Conservation (phyloP, 1,140 invertebrate species). For the Papilio glaucus region DNA sequence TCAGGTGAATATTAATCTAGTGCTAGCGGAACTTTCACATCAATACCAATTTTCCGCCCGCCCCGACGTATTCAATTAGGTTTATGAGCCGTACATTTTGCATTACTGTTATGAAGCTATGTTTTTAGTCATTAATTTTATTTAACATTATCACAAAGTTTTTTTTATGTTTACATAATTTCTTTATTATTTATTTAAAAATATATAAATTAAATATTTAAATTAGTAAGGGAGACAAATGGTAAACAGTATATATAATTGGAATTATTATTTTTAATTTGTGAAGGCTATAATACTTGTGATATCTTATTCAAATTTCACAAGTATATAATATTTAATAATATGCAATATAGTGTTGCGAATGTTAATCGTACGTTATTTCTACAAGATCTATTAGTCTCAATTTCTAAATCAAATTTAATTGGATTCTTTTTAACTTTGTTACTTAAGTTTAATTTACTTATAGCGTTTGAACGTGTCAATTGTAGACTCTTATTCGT, state of each 20-base stretch:
- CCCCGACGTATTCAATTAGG: conserved; percentile 58
- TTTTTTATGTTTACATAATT: background rate
- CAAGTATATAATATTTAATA: conserved; percentile 24
- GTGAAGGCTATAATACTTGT: background rate
- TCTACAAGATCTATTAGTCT: conserved; percentile 48
- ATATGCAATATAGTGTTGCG: conserved; percentile 20
- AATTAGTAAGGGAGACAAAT: background rate
- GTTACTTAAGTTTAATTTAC: conserved; percentile 71
- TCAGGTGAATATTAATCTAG: conserved; percentile 53
- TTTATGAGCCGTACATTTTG: conserved; percentile 39
- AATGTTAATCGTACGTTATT: conserved; percentile 41
- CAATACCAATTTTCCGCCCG: conserved; percentile 67
- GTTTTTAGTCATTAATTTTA: conserved; percentile 5
- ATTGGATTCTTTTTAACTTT: conserved; percentile 73
- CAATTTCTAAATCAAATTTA: conserved; percentile 62
- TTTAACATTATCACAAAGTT: background rate
- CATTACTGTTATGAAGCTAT: conserved; percentile 35
- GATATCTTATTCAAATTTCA: background rate
- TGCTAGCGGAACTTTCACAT: conserved; percentile 58
- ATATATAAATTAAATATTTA: background rate
- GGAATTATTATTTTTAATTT: background rate
- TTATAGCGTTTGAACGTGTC: conserved; percentile 43
- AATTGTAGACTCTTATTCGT: conserved; percentile 53
- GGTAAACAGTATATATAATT: background rate
- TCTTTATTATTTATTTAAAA: conserved; percentile 3